These are phyloP conservation scores for Toxotes chatareus DNA, from an alignment of 2,113 vertebrate genomes.

Conservation along the genomic window DNA sequence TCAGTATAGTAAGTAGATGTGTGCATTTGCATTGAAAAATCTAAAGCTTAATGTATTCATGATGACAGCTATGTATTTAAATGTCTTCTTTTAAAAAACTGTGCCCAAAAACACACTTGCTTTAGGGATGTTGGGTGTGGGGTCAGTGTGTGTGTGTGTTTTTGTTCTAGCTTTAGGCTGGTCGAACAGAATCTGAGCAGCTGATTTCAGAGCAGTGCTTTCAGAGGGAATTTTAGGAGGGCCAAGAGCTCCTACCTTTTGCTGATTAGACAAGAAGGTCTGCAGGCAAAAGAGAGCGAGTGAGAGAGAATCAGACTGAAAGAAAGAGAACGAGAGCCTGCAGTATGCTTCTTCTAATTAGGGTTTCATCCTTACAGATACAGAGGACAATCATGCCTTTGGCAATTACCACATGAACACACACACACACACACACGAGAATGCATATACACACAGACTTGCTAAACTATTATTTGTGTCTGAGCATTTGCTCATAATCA, in stretches of 20 bases:
- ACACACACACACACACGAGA: slow-evolving; percentile 1
- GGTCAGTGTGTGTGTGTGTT: slow-evolving; percentile 7
- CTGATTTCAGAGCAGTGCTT: slow-evolving; percentile 34
- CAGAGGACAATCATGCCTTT: slow-evolving; percentile 27
- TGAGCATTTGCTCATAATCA: neutral
- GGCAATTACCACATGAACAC: slow-evolving; percentile 8
- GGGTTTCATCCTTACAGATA: slow-evolving; percentile 47
- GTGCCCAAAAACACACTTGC: too few species aligned
- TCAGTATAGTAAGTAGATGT: neutral
- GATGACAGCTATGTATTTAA: neutral
- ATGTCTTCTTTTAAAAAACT: neutral
- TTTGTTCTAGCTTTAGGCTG: slow-evolving; percentile 19
- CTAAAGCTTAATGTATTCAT: neutral
- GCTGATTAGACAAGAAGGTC: slow-evolving; percentile 49
- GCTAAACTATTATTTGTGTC: neutral
- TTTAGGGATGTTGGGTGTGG: neutral
- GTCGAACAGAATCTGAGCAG: slow-evolving; percentile 31
- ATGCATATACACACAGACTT: slow-evolving; percentile 12
- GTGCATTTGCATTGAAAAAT: neutral
- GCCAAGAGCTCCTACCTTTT: slow-evolving; percentile 28
- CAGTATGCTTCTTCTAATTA: slow-evolving; percentile 47
- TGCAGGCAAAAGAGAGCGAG: slow-evolving; percentile 18
- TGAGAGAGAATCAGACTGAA: neutral
- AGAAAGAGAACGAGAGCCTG: slow-evolving; percentile 27
- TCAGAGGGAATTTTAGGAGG: slow-evolving; percentile 52